Conservation (phyloP, 2,888 invertebrate genomes). For the Napeogenes sylphis region DNA sequence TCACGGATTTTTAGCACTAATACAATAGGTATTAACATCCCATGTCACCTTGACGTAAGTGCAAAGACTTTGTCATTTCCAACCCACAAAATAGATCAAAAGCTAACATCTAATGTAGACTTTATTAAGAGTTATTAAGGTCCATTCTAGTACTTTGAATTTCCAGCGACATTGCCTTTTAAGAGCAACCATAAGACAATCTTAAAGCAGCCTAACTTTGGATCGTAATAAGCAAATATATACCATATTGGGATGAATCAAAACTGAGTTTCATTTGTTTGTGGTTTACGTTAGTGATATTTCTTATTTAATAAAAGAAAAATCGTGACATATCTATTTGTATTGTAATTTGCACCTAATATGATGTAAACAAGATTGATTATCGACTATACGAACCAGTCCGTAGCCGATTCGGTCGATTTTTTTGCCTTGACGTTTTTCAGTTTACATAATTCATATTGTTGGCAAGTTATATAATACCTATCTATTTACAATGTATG, state of each 20-base stretch:
- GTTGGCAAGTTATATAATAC: conserved; percentile 41
- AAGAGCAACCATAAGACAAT: neutral
- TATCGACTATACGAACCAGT: conserved; percentile 55
- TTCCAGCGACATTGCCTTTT: neutral
- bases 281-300: neutral
- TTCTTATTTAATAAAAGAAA: conserved; percentile 25
- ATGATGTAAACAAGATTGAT: conserved; percentile 74
- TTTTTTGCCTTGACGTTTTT: conserved; percentile 47
- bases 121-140: conserved; percentile 40
- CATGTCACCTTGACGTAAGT: conserved; percentile 73
- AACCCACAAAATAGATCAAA: conserved; percentile 27
- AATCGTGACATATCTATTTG: conserved; percentile 73
- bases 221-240: conserved; percentile 15
- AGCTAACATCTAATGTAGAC: conserved; percentile 34
- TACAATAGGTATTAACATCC: conserved; percentile 72
- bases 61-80: conserved; percentile 50
- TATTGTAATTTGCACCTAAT: conserved; percentile 76
- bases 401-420: conserved; percentile 54
- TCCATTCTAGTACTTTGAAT: neutral
- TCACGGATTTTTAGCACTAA: conserved; percentile 73
- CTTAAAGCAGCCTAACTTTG: neutral
- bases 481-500: conserved; percentile 18
- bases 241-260: neutral
- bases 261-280: conserved; percentile 19
- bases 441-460: conserved; percentile 51